phyloP scores from a whole-genome alignment of 1,140 invertebrate species.

The Stenopsyche tienmushanensis region DNA sequence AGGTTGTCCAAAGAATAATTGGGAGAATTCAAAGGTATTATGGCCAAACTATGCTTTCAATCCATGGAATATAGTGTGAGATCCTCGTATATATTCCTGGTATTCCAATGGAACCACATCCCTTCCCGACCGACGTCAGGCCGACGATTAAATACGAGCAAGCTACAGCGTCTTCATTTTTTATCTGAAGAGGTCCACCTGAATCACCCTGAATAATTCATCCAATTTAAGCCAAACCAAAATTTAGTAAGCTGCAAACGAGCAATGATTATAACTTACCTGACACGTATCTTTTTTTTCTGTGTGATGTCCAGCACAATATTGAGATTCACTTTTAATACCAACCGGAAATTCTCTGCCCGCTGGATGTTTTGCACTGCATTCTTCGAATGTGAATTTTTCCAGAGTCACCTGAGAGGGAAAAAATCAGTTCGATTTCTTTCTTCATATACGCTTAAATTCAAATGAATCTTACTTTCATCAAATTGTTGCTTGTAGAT shows the following conservation, averaged over 20 bases:
- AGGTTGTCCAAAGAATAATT: background rate
- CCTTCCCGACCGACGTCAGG: slow-evolving; percentile 57
- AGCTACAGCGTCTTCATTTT: slow-evolving; percentile 44
- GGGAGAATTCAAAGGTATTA: slow-evolving; percentile 7
- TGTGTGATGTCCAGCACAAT: background rate
- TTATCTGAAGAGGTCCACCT: slow-evolving; percentile 55
- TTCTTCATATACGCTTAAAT: background rate
- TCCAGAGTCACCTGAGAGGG: background rate
- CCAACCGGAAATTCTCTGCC: background rate
- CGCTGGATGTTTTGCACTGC: background rate
- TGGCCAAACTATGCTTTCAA: slow-evolving; percentile 57
- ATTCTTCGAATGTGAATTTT: background rate
- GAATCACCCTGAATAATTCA: slow-evolving; percentile 58
- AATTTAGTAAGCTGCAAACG: background rate
- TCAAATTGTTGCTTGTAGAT: slow-evolving; percentile 2
- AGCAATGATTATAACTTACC: background rate
- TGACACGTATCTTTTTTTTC: background rate
- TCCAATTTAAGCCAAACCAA: background rate
- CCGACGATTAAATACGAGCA: slow-evolving; percentile 54
- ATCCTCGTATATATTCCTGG: slow-evolving; percentile 63
- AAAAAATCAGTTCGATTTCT: background rate
- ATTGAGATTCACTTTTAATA: background rate
- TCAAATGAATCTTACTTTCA: background rate
- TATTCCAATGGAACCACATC: slow-evolving; percentile 54
- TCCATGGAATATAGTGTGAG: slow-evolving; percentile 61